Evolutionary conservation across 2,113 vertebrate species (phyloP), one percentile per base, ranked within the genome.

Genomic region (Microcebus jonahi): DNA sequence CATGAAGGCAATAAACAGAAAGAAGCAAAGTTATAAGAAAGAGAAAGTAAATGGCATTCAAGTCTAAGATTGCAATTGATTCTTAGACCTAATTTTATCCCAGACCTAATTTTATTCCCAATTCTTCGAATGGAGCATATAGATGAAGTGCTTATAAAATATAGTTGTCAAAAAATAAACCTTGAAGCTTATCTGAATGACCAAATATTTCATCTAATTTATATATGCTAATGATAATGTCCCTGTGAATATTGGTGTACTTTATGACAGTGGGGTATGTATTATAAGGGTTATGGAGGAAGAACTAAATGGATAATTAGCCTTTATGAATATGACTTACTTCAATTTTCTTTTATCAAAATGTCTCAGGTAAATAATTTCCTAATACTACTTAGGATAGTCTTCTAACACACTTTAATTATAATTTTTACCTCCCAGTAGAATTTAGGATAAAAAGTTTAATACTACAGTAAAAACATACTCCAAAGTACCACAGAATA

Each of bases 61-160:
- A 80, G 73, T 75, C 65, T n/a, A 67, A 6, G 23, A 36, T 14
- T 91, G 17, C 7, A 91, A 29, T 27, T 67, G 17, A 71, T 53
- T 90, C 53, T 59, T 53, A 87, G 45, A 61, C 9, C 20, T 68
- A 76, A 71, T 2, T 95, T 90, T 59, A 77, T 65, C 4, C 6
- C 53, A 87, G 55, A 55, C 7, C 20, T 68, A 76, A 82, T 3
- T 95, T 90, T 59, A 77, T 57, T 55, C 4, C 4, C 12, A 42
- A 21, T 36, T 70, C 53, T 88, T 63, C 5, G 11, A 61, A 76
- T 17, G 57, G 13, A 90, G 2, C 14, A 59, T 55, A 57, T 20
- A 84, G 55, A 91, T 70, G 17, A 42, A 45, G 14, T 63, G 17
- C 84, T 75, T 79, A 75, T 48, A 96, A 93, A 88, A 93, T 68